Conservation (phyloP, 2,888 invertebrate genomes). For the Scaptomyza caliginosa region DNA sequence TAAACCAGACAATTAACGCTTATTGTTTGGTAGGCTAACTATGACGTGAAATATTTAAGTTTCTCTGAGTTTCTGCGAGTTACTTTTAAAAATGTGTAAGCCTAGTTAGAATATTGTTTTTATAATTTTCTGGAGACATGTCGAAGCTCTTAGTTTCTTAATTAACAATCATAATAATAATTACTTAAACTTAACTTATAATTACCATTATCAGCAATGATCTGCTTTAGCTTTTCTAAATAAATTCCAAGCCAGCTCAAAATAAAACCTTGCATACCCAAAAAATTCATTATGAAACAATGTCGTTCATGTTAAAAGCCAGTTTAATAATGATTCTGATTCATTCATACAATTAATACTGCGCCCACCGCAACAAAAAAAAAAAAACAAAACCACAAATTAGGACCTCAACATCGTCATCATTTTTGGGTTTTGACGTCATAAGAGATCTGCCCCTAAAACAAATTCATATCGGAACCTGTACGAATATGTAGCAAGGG, state of each 20-base stretch:
- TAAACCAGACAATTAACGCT: constrained; percentile 23
- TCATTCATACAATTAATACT: constrained; percentile 25
- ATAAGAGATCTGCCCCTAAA: constrained; percentile 25
- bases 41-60: not conserved
- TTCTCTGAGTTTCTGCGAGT: not conserved
- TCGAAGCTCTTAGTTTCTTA: too few relatives aligned
- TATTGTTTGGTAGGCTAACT: constrained; percentile 3
- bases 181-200: too few relatives aligned
- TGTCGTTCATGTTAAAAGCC: not conserved
- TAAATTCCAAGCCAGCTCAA: too few relatives aligned
- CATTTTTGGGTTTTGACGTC: constrained; percentile 44
- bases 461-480: constrained; percentile 5
- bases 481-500: constrained; percentile 57
- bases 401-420: constrained; percentile 16
- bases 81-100: not conserved
- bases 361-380: constrained; percentile 62
- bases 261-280: not conserved
- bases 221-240: too few relatives aligned
- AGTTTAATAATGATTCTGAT: constrained; percentile 4
- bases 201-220: too few relatives aligned
- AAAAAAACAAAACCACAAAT: constrained; percentile 34
- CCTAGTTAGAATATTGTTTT: not conserved
- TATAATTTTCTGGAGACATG: too few relatives aligned
- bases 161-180: too few relatives aligned
- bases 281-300: not conserved